A percentile compares a stretch with the other conserved stretches of the same genome.
These are phyloP conservation scores for Misgurnus mizolepis DNA, from an alignment of 2,113 vertebrate genomes.

Conservation along the genomic window DNA sequence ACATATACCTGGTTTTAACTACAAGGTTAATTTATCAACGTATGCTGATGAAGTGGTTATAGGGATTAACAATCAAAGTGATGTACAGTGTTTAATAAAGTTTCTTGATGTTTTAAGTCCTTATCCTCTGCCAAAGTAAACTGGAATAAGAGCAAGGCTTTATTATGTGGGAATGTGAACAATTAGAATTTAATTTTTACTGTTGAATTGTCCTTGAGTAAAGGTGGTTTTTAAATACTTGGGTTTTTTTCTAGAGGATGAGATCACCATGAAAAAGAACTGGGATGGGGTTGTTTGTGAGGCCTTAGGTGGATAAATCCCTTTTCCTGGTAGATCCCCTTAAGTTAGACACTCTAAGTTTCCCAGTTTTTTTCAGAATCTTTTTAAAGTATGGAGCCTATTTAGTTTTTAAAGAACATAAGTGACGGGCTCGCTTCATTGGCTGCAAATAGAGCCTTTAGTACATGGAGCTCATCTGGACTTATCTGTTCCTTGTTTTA, in stretches of 20 bases:
- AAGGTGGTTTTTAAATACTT: neutral
- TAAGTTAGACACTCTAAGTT: neutral
- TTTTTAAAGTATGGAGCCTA: neutral
- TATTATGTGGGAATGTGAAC: neutral
- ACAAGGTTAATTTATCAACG: too few species aligned
- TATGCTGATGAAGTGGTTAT: too few species aligned
- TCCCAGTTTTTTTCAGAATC: neutral
- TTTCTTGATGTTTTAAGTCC: too few species aligned
- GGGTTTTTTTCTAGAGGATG: neutral
- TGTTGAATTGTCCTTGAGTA: neutral
- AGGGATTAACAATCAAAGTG: too few species aligned
- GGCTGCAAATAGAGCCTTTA: neutral
- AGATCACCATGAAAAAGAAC: too few species aligned
- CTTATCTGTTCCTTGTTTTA: rapidly evolving
- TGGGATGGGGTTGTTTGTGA: neutral
- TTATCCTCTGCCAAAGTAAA: too few species aligned
- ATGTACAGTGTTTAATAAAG: too few species aligned
- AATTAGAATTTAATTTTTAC: neutral
- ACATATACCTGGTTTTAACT: too few species aligned
- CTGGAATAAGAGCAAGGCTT: neutral
- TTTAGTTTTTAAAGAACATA: neutral
- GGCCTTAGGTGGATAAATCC: neutral
- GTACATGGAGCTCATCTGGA: neutral
- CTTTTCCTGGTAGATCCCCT: neutral
- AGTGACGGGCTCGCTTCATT: neutral